Conservation (phyloP, 92 coral and sea anemone species). For the Nematostella vectensis region DNA sequence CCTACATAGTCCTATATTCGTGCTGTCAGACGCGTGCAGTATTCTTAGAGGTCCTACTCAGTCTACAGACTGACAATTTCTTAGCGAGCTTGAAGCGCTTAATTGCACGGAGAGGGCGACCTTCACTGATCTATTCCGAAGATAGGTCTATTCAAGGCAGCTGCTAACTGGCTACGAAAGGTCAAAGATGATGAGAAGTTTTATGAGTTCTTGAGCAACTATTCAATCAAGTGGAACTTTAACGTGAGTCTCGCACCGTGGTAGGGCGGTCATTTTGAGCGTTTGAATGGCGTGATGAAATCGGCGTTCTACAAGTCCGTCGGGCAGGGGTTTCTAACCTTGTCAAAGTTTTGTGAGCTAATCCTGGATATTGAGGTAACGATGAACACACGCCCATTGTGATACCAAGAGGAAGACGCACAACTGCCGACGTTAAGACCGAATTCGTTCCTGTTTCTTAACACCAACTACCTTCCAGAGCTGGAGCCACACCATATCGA, state of each 20-base stretch:
- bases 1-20: constrained; percentile 35
- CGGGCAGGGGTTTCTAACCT: constrained; percentile 31
- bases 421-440: constrained; percentile 33
- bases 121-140: constrained; percentile 34
- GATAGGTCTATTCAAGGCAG: constrained; percentile 28
- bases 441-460: constrained; percentile 14
- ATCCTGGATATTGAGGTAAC: constrained; percentile 36
- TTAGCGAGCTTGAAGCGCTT: constrained; percentile 32
- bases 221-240: constrained; percentile 37
- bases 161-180: constrained; percentile 33
- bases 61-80: constrained; percentile 28
- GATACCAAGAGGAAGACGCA: constrained; percentile 37
- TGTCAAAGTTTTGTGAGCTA: constrained; percentile 29
- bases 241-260: constrained; percentile 38
- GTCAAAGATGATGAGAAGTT: constrained; percentile 27
- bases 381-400: constrained; percentile 21
- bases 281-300: constrained; percentile 29
- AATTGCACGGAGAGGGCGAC: constrained; percentile 26
- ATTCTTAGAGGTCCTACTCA: constrained; percentile 37
- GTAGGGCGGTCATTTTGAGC: constrained; percentile 42
- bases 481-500: constrained; percentile 3
- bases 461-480: constrained; percentile 14
- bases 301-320: constrained; percentile 27
- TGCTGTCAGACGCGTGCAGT: constrained; percentile 51
- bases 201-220: constrained; percentile 15